phyloP scores from a whole-genome alignment of 2,888 invertebrate genomes.

The Lithophane semibrunnea region DNA sequence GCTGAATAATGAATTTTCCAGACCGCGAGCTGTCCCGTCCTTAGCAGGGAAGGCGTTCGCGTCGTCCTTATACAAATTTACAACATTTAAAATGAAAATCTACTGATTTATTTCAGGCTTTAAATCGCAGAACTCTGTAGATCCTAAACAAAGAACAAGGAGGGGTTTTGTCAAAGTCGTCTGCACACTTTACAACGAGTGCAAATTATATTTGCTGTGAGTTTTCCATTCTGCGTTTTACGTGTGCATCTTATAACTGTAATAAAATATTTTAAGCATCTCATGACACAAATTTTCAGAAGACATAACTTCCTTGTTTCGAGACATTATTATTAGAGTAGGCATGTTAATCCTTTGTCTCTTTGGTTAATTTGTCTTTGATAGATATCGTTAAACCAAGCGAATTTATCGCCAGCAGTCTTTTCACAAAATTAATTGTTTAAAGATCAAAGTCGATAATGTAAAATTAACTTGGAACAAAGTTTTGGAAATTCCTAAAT shows the following conservation, averaged over 20 bases:
- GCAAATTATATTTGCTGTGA: slow-evolving; percentile 48
- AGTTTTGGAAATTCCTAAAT: slow-evolving; percentile 64
- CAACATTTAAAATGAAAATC: slow-evolving; percentile 67
- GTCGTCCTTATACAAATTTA: slow-evolving; percentile 70
- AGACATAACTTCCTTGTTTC: background rate
- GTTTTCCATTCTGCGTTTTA: slow-evolving; percentile 20
- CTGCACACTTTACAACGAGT: slow-evolving; percentile 41
- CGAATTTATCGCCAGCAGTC: slow-evolving; percentile 41
- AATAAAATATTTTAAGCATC: slow-evolving; percentile 17
- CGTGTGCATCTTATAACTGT: slow-evolving; percentile 16
- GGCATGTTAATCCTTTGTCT: slow-evolving; percentile 12
- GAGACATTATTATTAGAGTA: slow-evolving; percentile 1
- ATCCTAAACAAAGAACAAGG: slow-evolving; percentile 61
- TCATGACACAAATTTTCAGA: background rate
- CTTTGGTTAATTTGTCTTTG: slow-evolving; percentile 31
- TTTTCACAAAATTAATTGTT: slow-evolving; percentile 62
- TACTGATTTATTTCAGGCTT: slow-evolving; percentile 64
- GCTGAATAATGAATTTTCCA: slow-evolving; percentile 79
- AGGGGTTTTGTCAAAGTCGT: slow-evolving; percentile 60
- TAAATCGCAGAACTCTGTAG: slow-evolving; percentile 55
- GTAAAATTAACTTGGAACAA: slow-evolving; percentile 65
- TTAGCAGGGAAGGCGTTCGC: slow-evolving; percentile 64
- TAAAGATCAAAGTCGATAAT: slow-evolving; percentile 67
- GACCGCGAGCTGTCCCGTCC: slow-evolving; percentile 66
- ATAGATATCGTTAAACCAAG: slow-evolving; percentile 33